Evolutionary conservation across 1,140 invertebrate genomes (phyloP).

Genomic region (Pseudoatta argentina): DNA sequence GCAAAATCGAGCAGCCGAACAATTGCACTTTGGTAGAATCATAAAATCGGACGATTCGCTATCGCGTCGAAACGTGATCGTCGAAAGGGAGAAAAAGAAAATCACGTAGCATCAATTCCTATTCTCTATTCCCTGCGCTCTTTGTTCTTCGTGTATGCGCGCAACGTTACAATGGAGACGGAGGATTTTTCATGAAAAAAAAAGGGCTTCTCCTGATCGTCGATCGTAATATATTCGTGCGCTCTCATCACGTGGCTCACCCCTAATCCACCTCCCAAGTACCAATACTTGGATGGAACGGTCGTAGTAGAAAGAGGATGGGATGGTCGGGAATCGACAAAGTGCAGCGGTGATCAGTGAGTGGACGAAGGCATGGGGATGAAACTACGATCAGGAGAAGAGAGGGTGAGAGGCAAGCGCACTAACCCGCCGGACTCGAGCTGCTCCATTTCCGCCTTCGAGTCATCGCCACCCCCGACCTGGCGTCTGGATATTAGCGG

Average conservation of each 20-base stretch:
- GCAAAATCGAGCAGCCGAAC: slow-evolving; percentile 45
- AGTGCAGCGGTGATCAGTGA: slow-evolving; percentile 60
- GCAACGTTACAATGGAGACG: slow-evolving; percentile 21
- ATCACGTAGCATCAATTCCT: slow-evolving; percentile 51
- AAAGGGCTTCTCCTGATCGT: slow-evolving; percentile 62
- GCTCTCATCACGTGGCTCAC: slow-evolving; percentile 55
- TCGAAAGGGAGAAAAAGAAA: slow-evolving; percentile 3
- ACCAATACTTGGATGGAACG: slow-evolving; percentile 68
- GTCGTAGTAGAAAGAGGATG: slow-evolving; percentile 35
- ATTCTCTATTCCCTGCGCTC: neutral
- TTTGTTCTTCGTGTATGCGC: neutral
- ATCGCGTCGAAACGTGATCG: slow-evolving; percentile 41
- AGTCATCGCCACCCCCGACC: slow-evolving; percentile 64
- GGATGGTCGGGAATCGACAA: slow-evolving; percentile 10
- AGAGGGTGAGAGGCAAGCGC: slow-evolving; percentile 63
- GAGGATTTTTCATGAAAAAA: slow-evolving; percentile 45
- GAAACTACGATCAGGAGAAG: slow-evolving; percentile 51
- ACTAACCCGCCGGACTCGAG: slow-evolving; percentile 73
- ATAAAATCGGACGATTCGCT: slow-evolving; percentile 53
- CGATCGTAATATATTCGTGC: slow-evolving; percentile 77
- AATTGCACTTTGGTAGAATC: slow-evolving; percentile 48
- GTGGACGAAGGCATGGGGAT: slow-evolving; percentile 49
- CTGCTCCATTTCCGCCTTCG: slow-evolving; percentile 80
- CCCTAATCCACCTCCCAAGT: slow-evolving; percentile 61
- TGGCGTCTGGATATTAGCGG: slow-evolving; percentile 73